Base-by-base conservation (phyloP, 1,140 invertebrate genomes). In the Pectinophora gossypiella region DNA sequence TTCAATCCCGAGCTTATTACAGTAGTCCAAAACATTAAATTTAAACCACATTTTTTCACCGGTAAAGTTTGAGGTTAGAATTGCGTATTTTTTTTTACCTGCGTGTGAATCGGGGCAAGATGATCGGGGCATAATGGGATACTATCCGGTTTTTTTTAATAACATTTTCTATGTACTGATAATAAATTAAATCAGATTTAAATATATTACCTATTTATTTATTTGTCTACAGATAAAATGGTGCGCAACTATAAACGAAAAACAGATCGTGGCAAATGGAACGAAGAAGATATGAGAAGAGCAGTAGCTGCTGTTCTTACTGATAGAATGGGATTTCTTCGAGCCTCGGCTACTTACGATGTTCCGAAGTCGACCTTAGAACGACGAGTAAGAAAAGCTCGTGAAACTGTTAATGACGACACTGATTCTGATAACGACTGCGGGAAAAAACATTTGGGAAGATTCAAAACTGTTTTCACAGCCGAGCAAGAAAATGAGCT, bases 241-340 rank as follows among this genome's bases (percentile, higher is more conserved):
- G 42, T 44, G 32, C 42, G 23, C 35, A 51, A 44, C 23, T 56
- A 50, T 50, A 54, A 54, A 54, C 27, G 57, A 45, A 67, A 65
- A 55, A 56, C 61, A 22, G 42, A 68, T 59, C 55, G 63, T 49
- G 55, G 50, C 27, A 54, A 47, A 56, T 66, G 61, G 67, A 45
- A 68, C 48, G 64, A 60, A 53, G 54, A 68, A 27, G 47, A 56
- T 27, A 72, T 68, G 67, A 62, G 49, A 50, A 46, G 61, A 54
- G 59, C 59, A 51, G 43, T 66, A 16, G 50, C 57, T 46, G 63
- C 53, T 46, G 60, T 69, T 48, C 46, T 56, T 21, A 46, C 35
- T 27, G 54, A 53, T 23, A 56, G 42, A 54, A 60, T 69, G 63
- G 63, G 66, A 43, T 64, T 57, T 48, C 44, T 65, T 35, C 44